Evolutionary conservation across 1,140 invertebrate genomes (phyloP), one percentile per base, ranked within the genome.

Genomic region (Drosophila neocordata): DNA sequence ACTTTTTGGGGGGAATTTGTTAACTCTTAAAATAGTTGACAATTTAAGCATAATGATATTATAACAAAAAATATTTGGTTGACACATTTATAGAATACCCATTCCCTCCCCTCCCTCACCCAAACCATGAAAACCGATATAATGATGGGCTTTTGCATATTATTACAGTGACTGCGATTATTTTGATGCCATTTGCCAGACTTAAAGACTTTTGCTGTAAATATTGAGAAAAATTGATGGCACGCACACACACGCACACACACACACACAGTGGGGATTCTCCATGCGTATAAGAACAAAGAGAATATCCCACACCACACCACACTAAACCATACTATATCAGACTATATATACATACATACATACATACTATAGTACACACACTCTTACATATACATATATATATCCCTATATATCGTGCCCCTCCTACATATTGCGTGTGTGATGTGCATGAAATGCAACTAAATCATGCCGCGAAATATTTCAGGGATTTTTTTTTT

Each of bases 401-500:
- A 24, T 4, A 24, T 6, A 31, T 6, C 3, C 67, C 65, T 56
- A 63, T 70, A 55, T 41, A 55, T 31, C 69, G 61, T 15, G 9
- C 11, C 35, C 60, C 48, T 41, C 44, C 65, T 59, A 55, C 48
- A 52, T 67, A 73, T 84, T 84, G 80, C 80, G 82, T 85, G 81
- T 73, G 81, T 73, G 81, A 84, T 84, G 81, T 85, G 79, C 79
- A 77, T 85, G 81, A 84, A 85, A 84, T 84, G 81, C 81, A 85
- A 85, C 81, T 85, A 85, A 85, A 85, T 85, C 81, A 85, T 85
- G 81, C 81, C 81, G 77, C 73, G 77, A 85, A 85, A 85, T 77
- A 85, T 85, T 85, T 85, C 81, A 77, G 81, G 77, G 81, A 80
- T 85, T 85, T 48, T 48, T 48, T 7, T 48, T 48, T 85, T 85